A percentile compares a stretch with the other conserved stretches of the same genome.
These are phyloP conservation scores for Drosophila subquinaria DNA, from an alignment of 2,888 invertebrate genomes.

Conservation along the genomic window DNA sequence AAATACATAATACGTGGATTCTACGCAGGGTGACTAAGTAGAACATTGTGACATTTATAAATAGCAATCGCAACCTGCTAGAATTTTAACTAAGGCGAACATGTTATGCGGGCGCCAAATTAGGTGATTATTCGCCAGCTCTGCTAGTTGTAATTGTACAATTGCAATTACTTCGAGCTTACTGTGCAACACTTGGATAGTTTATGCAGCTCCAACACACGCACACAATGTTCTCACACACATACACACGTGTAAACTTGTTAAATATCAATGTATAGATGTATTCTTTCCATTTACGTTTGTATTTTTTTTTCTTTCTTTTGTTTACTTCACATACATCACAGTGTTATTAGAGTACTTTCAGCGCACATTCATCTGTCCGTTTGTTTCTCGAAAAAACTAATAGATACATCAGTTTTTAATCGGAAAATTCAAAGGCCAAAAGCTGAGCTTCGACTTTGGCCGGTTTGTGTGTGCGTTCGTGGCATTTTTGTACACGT, in stretches of 20 bases:
- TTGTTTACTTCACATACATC: conserved; percentile 69
- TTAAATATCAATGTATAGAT: conserved; percentile 9
- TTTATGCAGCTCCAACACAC: conserved; percentile 23
- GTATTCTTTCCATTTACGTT: conserved; percentile 44
- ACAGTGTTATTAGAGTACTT: conserved; percentile 26
- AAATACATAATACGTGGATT: conserved; percentile 56
- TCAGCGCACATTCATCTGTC: conserved; percentile 18
- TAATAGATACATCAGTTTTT: conserved; percentile 24
- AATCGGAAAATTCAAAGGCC: conserved; percentile 21
- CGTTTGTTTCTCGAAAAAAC: conserved; percentile 1
- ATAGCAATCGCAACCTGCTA: conserved; percentile 62
- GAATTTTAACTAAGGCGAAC: conserved; percentile 46
- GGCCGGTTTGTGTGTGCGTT: conserved; percentile 46
- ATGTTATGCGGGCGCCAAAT: conserved; percentile 41
- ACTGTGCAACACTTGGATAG: conserved; percentile 16
- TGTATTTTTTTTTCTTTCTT: conserved; percentile 37
- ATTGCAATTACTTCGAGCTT: conserved; percentile 21
- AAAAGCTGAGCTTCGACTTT: conserved; percentile 57
- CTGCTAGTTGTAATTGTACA: conserved; percentile 24
- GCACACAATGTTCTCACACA: conserved; percentile 9
- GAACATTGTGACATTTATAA: conserved; percentile 54
- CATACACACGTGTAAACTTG: conserved; percentile 3
- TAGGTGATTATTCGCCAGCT: conserved; percentile 31
- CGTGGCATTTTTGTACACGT: conserved; percentile 73
- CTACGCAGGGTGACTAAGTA: conserved; percentile 39